A percentile compares a stretch with the other conserved stretches of the same genome.
Conservation (phyloP, 2,888 invertebrate species). For the Galerucella nymphaeae region DNA sequence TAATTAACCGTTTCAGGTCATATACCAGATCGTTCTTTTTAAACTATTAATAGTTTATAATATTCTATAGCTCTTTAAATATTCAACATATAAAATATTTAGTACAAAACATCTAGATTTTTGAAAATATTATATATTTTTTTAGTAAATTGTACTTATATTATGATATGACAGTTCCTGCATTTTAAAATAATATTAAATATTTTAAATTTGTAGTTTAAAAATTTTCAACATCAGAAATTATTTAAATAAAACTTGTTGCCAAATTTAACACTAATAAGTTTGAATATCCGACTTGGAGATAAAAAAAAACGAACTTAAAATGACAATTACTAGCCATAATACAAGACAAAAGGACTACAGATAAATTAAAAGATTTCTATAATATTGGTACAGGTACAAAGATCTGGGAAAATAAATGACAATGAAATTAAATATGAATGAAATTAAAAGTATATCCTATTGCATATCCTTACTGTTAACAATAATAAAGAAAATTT, state of each 20-base stretch:
- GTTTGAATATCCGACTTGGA: too few species aligned
- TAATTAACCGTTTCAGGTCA: neutral
- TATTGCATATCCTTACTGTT: neutral
- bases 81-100: constrained; percentile 15
- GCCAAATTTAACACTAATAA: neutral
- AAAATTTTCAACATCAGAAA: neutral
- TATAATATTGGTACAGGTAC: too few species aligned
- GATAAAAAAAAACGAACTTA: neutral
- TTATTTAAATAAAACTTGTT: neutral
- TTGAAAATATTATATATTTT: constrained; percentile 3
- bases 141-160: constrained; percentile 11
- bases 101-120: constrained; percentile 14
- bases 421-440: too few species aligned
- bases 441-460: neutral
- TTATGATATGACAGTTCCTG: constrained; percentile 24
- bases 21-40: neutral
- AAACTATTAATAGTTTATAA: constrained; percentile 2
- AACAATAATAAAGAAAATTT: neutral
- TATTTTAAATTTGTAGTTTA: neutral
- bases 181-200: constrained; percentile 7
- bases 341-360: neutral
- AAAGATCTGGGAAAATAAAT: neutral
- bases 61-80: neutral
- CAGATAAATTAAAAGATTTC: neutral
- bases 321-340: neutral